Conservation (phyloP, 2,113 vertebrate species). For the Gobio gobio region DNA sequence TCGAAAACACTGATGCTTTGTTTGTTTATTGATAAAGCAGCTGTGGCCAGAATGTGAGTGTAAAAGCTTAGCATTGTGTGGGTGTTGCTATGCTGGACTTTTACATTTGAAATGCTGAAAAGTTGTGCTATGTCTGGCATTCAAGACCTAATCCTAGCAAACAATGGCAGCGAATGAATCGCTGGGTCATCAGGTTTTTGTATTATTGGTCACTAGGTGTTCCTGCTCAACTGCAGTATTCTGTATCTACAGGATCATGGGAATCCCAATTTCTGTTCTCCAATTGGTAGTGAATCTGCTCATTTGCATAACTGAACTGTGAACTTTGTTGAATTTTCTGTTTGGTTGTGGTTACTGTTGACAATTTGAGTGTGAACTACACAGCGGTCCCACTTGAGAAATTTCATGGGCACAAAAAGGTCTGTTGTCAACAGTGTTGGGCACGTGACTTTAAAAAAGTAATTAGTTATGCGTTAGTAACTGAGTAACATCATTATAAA, state of each 20-base stretch:
- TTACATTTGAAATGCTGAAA: not conserved
- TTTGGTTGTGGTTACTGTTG: not conserved
- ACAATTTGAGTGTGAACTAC: too few species aligned
- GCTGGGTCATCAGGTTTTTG: not conserved
- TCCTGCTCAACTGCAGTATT: not conserved
- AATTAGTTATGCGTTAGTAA: too few species aligned
- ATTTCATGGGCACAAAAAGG: too few species aligned
- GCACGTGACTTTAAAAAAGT: too few species aligned
- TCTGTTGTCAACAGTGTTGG: too few species aligned
- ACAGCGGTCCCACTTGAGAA: too few species aligned
- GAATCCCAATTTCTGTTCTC: not conserved
- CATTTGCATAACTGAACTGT: not conserved
- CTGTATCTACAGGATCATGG: not conserved
- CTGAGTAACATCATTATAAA: too few species aligned
- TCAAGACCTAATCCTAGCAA: not conserved
- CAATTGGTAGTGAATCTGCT: not conserved
- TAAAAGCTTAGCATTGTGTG: conserved; percentile 25
- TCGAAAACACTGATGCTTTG: conserved; percentile 34
- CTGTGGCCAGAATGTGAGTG: not conserved
- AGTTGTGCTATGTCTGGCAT: not conserved
- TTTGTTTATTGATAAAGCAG: conserved; percentile 35
- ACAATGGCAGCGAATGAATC: not conserved
- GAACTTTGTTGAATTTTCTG: not conserved
- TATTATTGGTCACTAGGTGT: not conserved
- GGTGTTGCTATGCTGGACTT: conserved; percentile 3